Evolutionary conservation across 2,797 vertebrate species (phyloP).

Genomic region (Sphenopsis melanotis): DNA sequence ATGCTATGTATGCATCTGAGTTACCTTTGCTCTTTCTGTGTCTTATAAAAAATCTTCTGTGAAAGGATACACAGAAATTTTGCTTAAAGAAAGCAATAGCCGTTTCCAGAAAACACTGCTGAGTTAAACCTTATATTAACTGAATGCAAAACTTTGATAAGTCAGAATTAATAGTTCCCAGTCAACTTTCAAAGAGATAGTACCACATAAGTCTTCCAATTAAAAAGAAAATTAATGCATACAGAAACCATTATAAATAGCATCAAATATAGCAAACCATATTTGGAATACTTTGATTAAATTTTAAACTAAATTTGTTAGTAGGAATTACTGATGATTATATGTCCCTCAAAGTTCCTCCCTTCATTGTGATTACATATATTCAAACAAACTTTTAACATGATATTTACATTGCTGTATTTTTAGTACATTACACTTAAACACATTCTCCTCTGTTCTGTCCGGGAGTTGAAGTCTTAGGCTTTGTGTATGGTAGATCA

Average conservation of each 20-base stretch:
- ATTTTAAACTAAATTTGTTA: slow-evolving; percentile 33
- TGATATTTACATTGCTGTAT: background rate
- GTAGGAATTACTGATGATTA: background rate
- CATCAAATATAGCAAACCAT: slow-evolving; percentile 9
- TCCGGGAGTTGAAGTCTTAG: background rate
- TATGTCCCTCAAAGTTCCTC: background rate
- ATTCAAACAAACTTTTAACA: background rate
- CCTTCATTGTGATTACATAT: background rate
- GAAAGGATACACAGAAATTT: background rate
- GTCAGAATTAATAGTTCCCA: slow-evolving; percentile 31
- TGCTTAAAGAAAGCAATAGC: background rate
- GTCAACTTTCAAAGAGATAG: slow-evolving; percentile 36
- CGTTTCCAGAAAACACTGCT: background rate
- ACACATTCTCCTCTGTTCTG: background rate
- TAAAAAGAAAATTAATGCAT: slow-evolving; percentile 50
- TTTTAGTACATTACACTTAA: background rate
- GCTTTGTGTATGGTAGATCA: background rate
- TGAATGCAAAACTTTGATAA: slow-evolving; percentile 2
- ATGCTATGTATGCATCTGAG: background rate
- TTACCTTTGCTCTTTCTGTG: background rate
- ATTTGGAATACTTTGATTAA: slow-evolving; percentile 38
- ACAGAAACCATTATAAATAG: slow-evolving; percentile 25
- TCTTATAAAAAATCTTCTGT: background rate
- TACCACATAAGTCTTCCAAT: slow-evolving; percentile 12
- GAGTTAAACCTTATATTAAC: background rate